Evolutionary conservation across 2,888 invertebrate genomes (phyloP).

Genomic region (Metacarcinus magister): DNA sequence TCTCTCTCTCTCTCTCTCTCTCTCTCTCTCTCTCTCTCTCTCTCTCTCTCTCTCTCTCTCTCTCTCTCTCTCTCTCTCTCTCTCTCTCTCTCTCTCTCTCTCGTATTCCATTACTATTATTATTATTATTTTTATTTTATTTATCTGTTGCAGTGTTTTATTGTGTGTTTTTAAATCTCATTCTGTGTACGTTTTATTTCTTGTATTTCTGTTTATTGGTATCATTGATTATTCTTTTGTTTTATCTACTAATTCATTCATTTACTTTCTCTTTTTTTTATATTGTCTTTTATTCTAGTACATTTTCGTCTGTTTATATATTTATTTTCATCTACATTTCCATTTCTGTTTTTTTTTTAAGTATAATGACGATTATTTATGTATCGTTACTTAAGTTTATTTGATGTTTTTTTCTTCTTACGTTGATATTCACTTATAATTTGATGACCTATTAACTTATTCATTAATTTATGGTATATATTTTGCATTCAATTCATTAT

Average conservation of each 20-base stretch:
- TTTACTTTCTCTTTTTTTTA: no score
- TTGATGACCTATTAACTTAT: neutral
- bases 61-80: slow-evolving; percentile 42
- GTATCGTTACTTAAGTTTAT: neutral
- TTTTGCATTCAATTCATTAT: no score
- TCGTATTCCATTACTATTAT: neutral
- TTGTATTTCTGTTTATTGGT: no score
- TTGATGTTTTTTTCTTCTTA: neutral
- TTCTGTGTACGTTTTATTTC: no score
- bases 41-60: slow-evolving; percentile 44
- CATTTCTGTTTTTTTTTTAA: neutral
- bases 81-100: no score
- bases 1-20: slow-evolving; percentile 32
- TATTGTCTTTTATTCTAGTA: neutral
- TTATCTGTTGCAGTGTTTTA: no score
- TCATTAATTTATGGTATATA: neutral
- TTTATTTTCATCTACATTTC: neutral
- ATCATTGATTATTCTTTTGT: no score
- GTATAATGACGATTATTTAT: neutral
- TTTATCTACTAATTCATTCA: no score
- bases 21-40: slow-evolving; percentile 55
- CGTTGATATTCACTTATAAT: no score
- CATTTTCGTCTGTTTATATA: neutral
- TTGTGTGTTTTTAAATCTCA: no score
- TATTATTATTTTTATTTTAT: no score